Conservation (phyloP, 2,888 invertebrate genomes). For the Palloptera scutellata region DNA sequence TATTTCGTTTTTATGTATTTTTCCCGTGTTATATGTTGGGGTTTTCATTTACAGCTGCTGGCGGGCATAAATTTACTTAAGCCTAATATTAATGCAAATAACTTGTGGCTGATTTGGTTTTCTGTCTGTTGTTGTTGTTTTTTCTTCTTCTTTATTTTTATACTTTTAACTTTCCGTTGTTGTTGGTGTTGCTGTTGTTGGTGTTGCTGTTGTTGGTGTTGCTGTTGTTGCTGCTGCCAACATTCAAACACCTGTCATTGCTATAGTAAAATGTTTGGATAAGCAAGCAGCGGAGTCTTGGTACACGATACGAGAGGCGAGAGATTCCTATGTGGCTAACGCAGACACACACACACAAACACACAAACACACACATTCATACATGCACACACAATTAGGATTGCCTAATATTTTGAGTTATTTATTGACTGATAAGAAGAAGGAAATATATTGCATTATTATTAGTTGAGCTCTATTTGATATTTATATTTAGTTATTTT, state of each 20-base stretch:
- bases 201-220: too few relatives aligned
- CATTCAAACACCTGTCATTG: constrained; percentile 55
- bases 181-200: constrained; percentile 29
- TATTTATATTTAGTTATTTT: too few relatives aligned
- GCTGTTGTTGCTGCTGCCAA: constrained; percentile 37
- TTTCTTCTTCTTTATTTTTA: constrained; percentile 19
- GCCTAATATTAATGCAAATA: constrained; percentile 56
- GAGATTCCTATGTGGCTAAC: neutral
- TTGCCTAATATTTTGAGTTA: constrained; percentile 49
- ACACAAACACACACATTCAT: neutral
- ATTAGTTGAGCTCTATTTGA: too few relatives aligned
- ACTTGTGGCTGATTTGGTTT: constrained; percentile 42
- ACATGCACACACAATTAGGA: constrained; percentile 41
- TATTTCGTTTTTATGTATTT: neutral
- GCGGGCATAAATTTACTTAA: constrained; percentile 53
- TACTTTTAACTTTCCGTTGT: constrained; percentile 19
- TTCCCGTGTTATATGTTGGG: constrained; percentile 4
- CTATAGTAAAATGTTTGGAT: constrained; percentile 33
- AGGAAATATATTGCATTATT: too few relatives aligned
- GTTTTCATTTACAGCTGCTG: constrained; percentile 43
- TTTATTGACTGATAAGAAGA: constrained; percentile 50
- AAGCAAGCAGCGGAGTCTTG: neutral
- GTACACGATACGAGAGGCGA: constrained; percentile 11
- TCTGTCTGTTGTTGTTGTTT: constrained; percentile 9
- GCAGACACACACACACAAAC: constrained; percentile 14